phyloP scores from a whole-genome alignment of 1,140 invertebrate genomes.

The Drosophila tani region DNA sequence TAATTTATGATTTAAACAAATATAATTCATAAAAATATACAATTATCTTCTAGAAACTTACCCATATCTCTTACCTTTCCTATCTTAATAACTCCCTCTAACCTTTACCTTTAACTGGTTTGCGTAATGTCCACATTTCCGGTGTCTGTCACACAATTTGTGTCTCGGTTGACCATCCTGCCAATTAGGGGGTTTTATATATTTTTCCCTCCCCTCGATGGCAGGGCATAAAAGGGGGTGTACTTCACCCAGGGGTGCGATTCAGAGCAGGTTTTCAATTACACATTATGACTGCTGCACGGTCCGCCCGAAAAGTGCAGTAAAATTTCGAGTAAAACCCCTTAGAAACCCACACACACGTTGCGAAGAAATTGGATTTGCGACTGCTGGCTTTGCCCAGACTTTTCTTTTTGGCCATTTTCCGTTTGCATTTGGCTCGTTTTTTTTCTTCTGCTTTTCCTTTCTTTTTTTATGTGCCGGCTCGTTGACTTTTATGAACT shows the following conservation, averaged over 20 bases:
- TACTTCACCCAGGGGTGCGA: slow-evolving; percentile 64
- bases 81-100: neutral
- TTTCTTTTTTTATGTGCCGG: slow-evolving; percentile 52
- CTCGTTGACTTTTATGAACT: slow-evolving; percentile 84
- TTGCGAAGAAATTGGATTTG: slow-evolving; percentile 78
- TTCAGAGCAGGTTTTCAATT: slow-evolving; percentile 81
- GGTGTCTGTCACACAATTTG: slow-evolving; percentile 29
- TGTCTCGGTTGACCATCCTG: slow-evolving; percentile 36
- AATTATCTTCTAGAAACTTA: neutral
- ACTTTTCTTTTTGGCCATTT: slow-evolving; percentile 33
- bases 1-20: neutral
- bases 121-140: slow-evolving; percentile 41
- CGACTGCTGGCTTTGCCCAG: slow-evolving; percentile 35
- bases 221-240: neutral
- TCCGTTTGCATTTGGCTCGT: slow-evolving; percentile 27
- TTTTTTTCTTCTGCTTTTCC: slow-evolving; percentile 21
- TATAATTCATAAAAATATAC: neutral
- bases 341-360: slow-evolving; percentile 17
- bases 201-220: neutral
- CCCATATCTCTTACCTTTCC: neutral
- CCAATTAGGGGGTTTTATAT: slow-evolving; percentile 62
- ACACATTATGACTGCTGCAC: slow-evolving; percentile 75
- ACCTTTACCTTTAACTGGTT: slow-evolving; percentile 30
- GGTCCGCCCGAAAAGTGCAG: slow-evolving; percentile 38
- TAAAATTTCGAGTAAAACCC: slow-evolving; percentile 56